These are phyloP conservation scores for Bradypus variegatus DNA, from an alignment of 2,797 vertebrate genomes.

Conservation along the genomic window DNA sequence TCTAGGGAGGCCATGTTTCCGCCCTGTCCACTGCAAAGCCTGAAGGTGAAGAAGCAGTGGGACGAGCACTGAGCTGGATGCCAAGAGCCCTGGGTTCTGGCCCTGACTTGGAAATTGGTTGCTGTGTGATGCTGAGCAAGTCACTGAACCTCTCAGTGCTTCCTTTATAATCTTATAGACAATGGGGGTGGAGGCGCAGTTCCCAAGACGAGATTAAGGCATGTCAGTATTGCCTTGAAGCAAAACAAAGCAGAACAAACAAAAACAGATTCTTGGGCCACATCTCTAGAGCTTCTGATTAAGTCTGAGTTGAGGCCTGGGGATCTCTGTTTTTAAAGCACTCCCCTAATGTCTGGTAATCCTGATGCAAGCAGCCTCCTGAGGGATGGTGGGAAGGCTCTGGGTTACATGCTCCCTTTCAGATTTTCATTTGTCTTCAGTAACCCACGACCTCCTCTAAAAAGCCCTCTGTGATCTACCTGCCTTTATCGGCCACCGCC, in stretches of 20 bases:
- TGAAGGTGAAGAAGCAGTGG: not conserved
- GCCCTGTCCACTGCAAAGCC: not conserved
- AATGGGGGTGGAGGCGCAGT: fast-evolving
- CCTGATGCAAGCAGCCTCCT: not conserved
- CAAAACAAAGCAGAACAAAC: not conserved
- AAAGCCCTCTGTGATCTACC: not conserved
- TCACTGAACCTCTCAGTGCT: not conserved
- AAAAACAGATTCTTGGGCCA: not conserved
- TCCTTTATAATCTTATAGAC: fast-evolving
- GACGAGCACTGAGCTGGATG: not conserved
- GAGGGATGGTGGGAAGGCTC: not conserved
- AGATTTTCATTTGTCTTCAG: not conserved
- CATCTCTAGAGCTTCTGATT: not conserved
- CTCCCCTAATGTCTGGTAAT: no score
- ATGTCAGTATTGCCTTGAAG: not conserved
- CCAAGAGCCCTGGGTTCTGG: not conserved
- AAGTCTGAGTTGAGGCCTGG: not conserved
- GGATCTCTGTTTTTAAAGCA: not conserved
- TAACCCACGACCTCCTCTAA: not conserved
- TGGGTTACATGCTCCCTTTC: not conserved
- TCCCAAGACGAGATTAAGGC: not conserved
- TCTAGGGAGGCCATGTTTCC: not conserved
- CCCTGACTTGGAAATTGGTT: not conserved
- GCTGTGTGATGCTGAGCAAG: not conserved
- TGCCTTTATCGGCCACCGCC: not conserved